Evolutionary conservation across 2,888 invertebrate species (phyloP).

Genomic region (Cosmopolites sordidus): DNA sequence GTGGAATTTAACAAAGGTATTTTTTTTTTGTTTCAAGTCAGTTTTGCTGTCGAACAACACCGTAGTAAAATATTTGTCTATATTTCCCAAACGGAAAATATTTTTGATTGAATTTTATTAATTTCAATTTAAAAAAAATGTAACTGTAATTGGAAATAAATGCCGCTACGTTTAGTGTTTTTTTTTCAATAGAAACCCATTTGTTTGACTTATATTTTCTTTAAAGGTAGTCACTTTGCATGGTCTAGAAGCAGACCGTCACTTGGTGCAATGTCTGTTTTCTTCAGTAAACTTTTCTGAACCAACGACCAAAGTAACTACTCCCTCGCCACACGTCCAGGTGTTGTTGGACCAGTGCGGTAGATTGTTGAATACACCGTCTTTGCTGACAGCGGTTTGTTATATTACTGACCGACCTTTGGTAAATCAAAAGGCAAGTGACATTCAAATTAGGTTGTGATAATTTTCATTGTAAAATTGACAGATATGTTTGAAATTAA

Average conservation of each 20-base stretch:
- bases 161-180: too few species aligned
- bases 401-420: constrained; percentile 81
- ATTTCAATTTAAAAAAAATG: too few species aligned
- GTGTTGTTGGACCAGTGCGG: constrained; percentile 74
- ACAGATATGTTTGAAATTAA: background rate
- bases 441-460: background rate
- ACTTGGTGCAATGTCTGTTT: constrained; percentile 91
- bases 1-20: constrained; percentile 9
- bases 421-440: constrained; percentile 65
- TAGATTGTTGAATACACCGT: constrained; percentile 76
- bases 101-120: too few species aligned
- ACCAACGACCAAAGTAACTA: constrained; percentile 54
- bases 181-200: too few species aligned
- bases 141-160: too few species aligned
- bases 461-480: background rate
- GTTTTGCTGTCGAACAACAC: too few species aligned
- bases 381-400: constrained; percentile 83
- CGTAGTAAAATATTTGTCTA: too few species aligned
- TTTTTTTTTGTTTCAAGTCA: constrained; percentile 1
- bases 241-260: constrained; percentile 96
- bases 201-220: too few species aligned
- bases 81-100: too few species aligned
- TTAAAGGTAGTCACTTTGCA: constrained; percentile 79
- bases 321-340: constrained; percentile 61
- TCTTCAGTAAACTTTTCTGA: constrained; percentile 80